Base-by-base conservation (phyloP, 1,140 invertebrate genomes). In the Streblospio benedicti region DNA sequence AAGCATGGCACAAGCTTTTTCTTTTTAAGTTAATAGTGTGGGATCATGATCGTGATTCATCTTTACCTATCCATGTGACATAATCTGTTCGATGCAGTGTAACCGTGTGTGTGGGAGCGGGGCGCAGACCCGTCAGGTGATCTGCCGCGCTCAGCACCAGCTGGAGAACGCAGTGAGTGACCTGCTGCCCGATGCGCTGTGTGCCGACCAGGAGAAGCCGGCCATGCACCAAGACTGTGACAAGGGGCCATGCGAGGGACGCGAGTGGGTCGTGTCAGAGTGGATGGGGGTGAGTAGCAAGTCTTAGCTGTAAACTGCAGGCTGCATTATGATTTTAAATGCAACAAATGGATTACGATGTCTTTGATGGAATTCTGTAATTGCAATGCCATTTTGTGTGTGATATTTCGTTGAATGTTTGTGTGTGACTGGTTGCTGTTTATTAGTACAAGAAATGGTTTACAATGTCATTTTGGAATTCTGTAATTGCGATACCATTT, bases 271-370 rank as follows among this genome's bases (percentile, higher is more conserved):
- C 31, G 81, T 84, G 0, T 87, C 89, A 4, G 84, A 87, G 27
- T 97, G 93, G 93, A 85, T 84, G 68, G 89, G 90, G 58, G 91
- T 93, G 81, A 86, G 85, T 67, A n/a, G n/a, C n/a, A n/a, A n/a
- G n/a, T n/a, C n/a, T n/a, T n/a, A n/a, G n/a, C n/a, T n/a, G 23
- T 9, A 41, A 18, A 38, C n/a, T 38, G n/a, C n/a, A n/a, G n/a
- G n/a, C n/a, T n/a, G n/a, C n/a, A n/a, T n/a, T n/a, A n/a, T n/a
- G n/a, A n/a, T n/a, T n/a, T n/a, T n/a, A n/a, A n/a, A n/a, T n/a
- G n/a, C n/a, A n/a, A n/a, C n/a, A n/a, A n/a, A n/a, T n/a, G n/a
- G n/a, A n/a, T n/a, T n/a, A n/a, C n/a, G n/a, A n/a, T n/a, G n/a
- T n/a, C n/a, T n/a, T n/a, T n/a, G n/a, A n/a, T n/a, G n/a, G 35